Evolutionary conservation across 2,888 invertebrate species (phyloP), one percentile per base, ranked within the genome.

Genomic region (Suillia variegata): DNA sequence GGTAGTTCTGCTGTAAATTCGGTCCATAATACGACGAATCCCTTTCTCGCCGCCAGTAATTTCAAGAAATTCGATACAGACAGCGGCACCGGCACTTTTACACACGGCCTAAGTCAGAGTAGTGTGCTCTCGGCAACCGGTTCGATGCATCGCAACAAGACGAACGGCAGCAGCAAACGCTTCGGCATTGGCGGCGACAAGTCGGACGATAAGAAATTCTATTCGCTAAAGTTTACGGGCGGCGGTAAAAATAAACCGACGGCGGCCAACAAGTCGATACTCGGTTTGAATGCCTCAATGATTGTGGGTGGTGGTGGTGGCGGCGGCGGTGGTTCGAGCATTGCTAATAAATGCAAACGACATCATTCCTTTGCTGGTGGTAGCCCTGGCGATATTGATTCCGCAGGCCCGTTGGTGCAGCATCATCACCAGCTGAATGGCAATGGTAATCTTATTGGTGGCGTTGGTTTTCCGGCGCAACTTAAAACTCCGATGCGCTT

Each of bases 361-460:
- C 81, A 82, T 77, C 80, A 82, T 69, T 82, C 80, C 68, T 78
- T 80, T 74, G 77, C 79, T 76, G 77, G 78, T 71, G 76, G 77
- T 68, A 76, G 78, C 76, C 73, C 75, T 73, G 77, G 76, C 75
- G 79, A 78, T 79, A 73, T 77, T 75, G 72, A 75, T 67, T 68
- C 72, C 62, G 64, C 64, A 55, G 71, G 70, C 65, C 70, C 69
- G 38, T 21, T 21, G 54, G 62, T 49, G 12, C 63, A 63, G 48
- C 66, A 67, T 34, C 58, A 67, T 60, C 67, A 34, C 20, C 53
- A 31, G 20, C 10, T 22, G 13, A 52, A 52, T 54, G 59, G 38
- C 15, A 55, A 18, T 38, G 42, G 48, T 12, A 33, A 50, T 12
- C 17, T 54, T 13, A 13, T 45, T n/a, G 47, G 47, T 6, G 52